Evolutionary conservation across 2,888 invertebrate species (phyloP), one percentile per base, ranked within the genome.

Genomic region (Hypercompe scribonia): DNA sequence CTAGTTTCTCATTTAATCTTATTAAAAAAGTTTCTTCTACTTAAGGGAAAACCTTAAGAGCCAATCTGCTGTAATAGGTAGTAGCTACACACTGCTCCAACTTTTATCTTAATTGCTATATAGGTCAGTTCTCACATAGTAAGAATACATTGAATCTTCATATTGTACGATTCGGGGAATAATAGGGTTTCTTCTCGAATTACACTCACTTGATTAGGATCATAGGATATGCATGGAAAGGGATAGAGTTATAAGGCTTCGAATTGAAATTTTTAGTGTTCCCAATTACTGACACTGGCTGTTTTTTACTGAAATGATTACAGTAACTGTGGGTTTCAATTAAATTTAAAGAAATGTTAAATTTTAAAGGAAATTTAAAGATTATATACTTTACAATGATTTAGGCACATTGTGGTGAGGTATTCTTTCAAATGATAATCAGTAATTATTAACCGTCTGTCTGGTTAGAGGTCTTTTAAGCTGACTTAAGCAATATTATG

Each of bases 11-110:
- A 89, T 88, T 88, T 86, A 82, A 83, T 83, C 81, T 86, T 91
- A 90, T 89, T 86, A 89, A 86, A 87, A 90, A 91, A 90, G 82
- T 91, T 89, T 88, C 78, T 70, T 81, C 72, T 77, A 85, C 86
- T 79, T 71, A 67, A 74, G 79, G 82, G 82, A 74, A 69, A 66
- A 69, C 73, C 42, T 50, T 61, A 61, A 28, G 72, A 72, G 73
- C 50, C 70, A 70, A 61, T 74, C 72, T 72, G 73, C 77, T 36
- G 72, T 69, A 33, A 71, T 71, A n/a, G n/a, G 31, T 70, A 46
- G 46, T 28, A 73, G 68, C 72, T 24, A 31, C 28, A 61, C 3
- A 42, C 66, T 42, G 15, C 31, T 61, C 31, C 18, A 58, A 58
- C 58, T 58, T 28, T 58, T 28, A 58, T 58, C 58, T 58, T 58